These are phyloP conservation scores for Rhombomys opimus DNA, from an alignment of 2,113 vertebrate species.

Conservation along the genomic window DNA sequence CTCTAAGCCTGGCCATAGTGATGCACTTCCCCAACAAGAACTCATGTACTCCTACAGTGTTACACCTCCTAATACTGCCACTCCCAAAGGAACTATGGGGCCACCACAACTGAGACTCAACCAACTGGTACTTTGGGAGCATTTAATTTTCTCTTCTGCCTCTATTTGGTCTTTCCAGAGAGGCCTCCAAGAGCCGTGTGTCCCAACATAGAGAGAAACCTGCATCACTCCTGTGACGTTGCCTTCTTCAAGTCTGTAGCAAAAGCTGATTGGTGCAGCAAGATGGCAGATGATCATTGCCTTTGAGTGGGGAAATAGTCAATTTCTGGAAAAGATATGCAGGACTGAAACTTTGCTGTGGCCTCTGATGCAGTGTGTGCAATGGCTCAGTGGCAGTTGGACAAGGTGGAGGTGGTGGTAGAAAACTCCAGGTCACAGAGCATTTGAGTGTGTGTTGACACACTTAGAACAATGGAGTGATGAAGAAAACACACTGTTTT, in stretches of 20 bases:
- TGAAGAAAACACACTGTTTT: neutral
- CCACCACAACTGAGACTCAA: neutral
- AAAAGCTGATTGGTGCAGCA: neutral
- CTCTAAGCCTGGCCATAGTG: too few relatives aligned
- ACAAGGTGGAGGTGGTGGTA: fast-evolving
- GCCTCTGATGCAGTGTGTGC: fast-evolving
- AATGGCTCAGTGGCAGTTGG: fast-evolving
- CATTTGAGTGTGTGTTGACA: fast-evolving
- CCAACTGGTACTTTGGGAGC: neutral
- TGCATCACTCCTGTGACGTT: neutral
- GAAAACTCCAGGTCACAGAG: fast-evolving
- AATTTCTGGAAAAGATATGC: neutral
- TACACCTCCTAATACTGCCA: too few relatives aligned
- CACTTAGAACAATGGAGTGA: too few relatives aligned
- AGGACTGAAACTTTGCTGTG: neutral
- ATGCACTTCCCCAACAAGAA: too few relatives aligned
- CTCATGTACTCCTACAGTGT: too few relatives aligned
- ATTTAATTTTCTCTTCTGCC: neutral
- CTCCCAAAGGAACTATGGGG: too few relatives aligned
- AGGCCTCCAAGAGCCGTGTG: neutral
- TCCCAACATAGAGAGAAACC: neutral
- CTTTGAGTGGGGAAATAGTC: neutral
- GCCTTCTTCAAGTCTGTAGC: neutral
- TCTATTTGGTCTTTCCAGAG: fast-evolving
- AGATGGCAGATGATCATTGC: too few relatives aligned